phyloP scores from a whole-genome alignment of 2,888 invertebrate genomes.

The Caenorhabditis auriculariae region DNA sequence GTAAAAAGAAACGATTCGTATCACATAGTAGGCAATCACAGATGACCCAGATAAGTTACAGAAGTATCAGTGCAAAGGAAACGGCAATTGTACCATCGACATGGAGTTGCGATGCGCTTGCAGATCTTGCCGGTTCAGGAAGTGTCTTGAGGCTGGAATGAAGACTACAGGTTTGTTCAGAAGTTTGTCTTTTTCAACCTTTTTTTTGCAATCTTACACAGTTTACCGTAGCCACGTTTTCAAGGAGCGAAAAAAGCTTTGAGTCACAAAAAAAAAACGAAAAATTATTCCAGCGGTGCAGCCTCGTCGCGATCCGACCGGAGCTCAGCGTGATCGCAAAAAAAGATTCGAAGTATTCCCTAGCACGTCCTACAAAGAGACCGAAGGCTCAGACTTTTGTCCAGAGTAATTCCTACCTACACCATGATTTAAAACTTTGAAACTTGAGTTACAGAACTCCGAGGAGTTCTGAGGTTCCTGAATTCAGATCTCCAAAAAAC shows the following conservation, averaged over 20 bases:
- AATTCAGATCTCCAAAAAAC: too few relatives aligned
- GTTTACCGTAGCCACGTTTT: background rate
- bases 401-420: too few relatives aligned
- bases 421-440: too few relatives aligned
- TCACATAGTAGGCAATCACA: too few relatives aligned
- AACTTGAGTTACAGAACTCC: too few relatives aligned
- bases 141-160: conserved; percentile 59
- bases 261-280: background rate
- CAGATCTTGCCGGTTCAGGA: conserved; percentile 53
- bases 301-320: conserved; percentile 59
- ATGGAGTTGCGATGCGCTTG: conserved; percentile 53
- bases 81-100: conserved; percentile 46
- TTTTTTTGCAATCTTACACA: too few relatives aligned
- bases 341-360: too few relatives aligned
- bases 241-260: background rate
- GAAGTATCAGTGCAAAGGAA: conserved; percentile 52
- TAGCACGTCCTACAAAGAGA: too few relatives aligned
- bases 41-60: conserved; percentile 17
- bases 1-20: too few relatives aligned
- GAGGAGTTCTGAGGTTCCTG: too few relatives aligned
- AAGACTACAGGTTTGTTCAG: conserved; percentile 26
- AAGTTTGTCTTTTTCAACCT: background rate
- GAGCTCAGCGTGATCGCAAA: conserved; percentile 51
- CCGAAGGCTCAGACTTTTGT: too few relatives aligned
- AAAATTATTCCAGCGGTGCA: conserved; percentile 50